These are phyloP conservation scores for Festucalex cinctus DNA, from an alignment of 2,113 vertebrate species.

Conservation along the genomic window DNA sequence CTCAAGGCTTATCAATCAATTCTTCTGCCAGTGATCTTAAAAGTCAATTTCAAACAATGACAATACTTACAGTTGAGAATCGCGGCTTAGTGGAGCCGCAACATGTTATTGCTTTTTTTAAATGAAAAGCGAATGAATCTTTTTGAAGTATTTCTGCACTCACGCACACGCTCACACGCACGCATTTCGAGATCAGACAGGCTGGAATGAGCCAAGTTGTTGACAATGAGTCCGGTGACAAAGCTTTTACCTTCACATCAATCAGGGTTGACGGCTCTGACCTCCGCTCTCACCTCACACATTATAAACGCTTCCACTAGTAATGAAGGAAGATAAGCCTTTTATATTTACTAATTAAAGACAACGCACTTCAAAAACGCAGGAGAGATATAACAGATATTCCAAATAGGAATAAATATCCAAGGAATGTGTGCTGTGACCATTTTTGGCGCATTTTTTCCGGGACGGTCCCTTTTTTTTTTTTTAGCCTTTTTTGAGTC, in stretches of 20 bases:
- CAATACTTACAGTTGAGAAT: background rate
- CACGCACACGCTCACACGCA: slow-evolving; percentile 43
- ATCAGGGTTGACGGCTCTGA: slow-evolving; percentile 34
- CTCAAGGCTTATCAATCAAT: no score
- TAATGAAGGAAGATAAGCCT: background rate
- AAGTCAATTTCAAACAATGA: no score
- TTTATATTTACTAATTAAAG: background rate
- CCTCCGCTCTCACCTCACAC: slow-evolving; percentile 27
- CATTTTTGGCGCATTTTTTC: no score
- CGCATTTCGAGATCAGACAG: slow-evolving; percentile 52
- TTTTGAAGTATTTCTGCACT: background rate
- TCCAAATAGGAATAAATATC: background rate
- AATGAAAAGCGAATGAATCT: background rate
- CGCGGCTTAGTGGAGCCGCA: background rate
- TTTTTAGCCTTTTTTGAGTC: no score
- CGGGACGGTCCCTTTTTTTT: no score
- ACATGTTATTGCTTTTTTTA: background rate
- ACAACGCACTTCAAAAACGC: background rate
- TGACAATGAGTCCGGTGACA: slow-evolving; percentile 60
- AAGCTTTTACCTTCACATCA: slow-evolving; percentile 59
- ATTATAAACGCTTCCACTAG: background rate
- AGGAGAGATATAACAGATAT: background rate
- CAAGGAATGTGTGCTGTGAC: no score
- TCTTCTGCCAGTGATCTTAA: no score
- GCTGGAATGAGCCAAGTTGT: slow-evolving; percentile 67